Percentiles rank a stretch among this genome's conserved stretches.
phyloP scores from a whole-genome alignment of 2,888 invertebrate genomes.

The Andrena bicolor region DNA sequence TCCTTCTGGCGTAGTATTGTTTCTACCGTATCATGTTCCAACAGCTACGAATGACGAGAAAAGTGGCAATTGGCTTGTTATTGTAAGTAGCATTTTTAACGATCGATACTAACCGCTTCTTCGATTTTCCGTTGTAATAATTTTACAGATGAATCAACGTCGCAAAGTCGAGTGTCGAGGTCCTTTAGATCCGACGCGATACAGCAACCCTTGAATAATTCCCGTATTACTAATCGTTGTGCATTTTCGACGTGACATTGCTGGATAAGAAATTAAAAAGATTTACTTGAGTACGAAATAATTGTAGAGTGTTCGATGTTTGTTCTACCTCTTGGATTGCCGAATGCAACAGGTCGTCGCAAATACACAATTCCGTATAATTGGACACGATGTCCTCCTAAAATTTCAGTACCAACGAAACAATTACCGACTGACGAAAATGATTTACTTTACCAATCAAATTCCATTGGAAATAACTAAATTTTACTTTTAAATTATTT shows the following conservation, averaged over 20 bases:
- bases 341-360: conserved; percentile 73
- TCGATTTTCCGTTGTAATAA: conserved; percentile 76
- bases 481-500: conserved; percentile 67
- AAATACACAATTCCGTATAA: conserved; percentile 68
- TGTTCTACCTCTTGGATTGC: conserved; percentile 79
- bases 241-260: conserved; percentile 19
- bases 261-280: conserved; percentile 5
- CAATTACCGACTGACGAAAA: conserved; percentile 6
- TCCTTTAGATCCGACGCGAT: conserved; percentile 67
- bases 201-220: conserved; percentile 62
- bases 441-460: conserved; percentile 1
- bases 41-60: conserved; percentile 68
- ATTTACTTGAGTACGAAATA: conserved; percentile 73
- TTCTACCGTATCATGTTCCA: conserved; percentile 74
- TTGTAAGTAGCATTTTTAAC: background rate
- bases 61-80: background rate
- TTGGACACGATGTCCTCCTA: conserved; percentile 66
- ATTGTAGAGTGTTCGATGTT: conserved; percentile 73
- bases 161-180: conserved; percentile 71
- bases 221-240: background rate
- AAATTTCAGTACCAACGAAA: conserved; percentile 40
- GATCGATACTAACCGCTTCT: conserved; percentile 74
- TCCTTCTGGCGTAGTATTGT: conserved; percentile 73
- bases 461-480: background rate
- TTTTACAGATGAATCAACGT: conserved; percentile 73